A percentile compares a stretch with the other conserved stretches of the same genome.
Conservation (phyloP, 2,113 vertebrate species). For the Dasyprocta punctata region DNA sequence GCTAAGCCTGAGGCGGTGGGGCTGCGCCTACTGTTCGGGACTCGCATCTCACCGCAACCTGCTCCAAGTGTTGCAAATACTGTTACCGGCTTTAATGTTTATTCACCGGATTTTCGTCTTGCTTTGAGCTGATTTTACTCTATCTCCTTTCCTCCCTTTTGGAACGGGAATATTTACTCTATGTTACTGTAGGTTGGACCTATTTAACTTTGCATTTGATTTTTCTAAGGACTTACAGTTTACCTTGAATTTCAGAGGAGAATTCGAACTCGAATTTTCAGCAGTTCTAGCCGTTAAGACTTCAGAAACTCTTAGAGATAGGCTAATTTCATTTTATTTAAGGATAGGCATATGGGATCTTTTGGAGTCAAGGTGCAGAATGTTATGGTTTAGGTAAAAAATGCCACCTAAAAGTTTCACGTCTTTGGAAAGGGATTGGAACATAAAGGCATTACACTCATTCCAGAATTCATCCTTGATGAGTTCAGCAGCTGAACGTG, state of each 20-base stretch:
- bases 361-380: not conserved
- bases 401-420: not conserved
- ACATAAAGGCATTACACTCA: not conserved
- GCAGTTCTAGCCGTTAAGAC: not conserved
- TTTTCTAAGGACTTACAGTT: not conserved
- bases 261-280: not conserved
- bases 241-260: not conserved
- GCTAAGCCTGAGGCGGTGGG: not conserved
- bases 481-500: not conserved
- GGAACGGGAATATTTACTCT: not conserved
- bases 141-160: not conserved
- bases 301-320: not conserved
- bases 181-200: not conserved
- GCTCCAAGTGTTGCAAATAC: not conserved
- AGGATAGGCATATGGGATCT: not conserved
- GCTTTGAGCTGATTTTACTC: not conserved
- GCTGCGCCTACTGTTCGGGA: not conserved
- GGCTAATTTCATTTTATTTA: not conserved
- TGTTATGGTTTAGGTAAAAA: not conserved
- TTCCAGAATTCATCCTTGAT: not conserved
- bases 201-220: not conserved
- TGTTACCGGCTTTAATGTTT: not conserved
- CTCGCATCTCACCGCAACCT: not conserved
- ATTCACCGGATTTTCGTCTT: not conserved
- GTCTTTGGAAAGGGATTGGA: not conserved